Base-by-base conservation (phyloP, 2,888 invertebrate genomes). In the Nomada ferruginata region DNA sequence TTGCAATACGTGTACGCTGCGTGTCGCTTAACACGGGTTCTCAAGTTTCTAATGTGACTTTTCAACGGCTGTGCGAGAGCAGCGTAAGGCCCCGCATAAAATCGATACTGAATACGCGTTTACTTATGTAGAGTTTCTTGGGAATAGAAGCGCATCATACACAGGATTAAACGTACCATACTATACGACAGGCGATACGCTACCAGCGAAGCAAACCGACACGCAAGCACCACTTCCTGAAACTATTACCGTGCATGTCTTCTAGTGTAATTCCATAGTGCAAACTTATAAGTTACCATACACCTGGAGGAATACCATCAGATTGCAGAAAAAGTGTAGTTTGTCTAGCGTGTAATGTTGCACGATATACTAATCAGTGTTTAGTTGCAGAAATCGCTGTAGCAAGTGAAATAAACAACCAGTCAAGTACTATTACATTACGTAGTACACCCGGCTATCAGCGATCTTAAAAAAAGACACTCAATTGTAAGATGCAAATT, bases 141-240 rank as follows among this genome's bases (percentile, higher is more conserved):
- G 47, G 65, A 65, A 55, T 47, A 44, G 64, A 50, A 15, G 52
- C 52, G 71, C 42, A 66, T 60, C 55, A 47, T 55, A 53, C 61
- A 70, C n/a, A 77, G 77, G 78, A 85, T 85, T 82, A 82, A 85
- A 83, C 76, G 76, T 82, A 76, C 79, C 82, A 84, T 71, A 77
- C 83, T 86, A 87, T 89, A 86, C 84, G 87, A 84, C 86, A 85
- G 84, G 80, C 82, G 85, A 89, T 87, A 88, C 83, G 79, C 73
- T 69, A 65, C 66, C 68, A 59, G 26, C 61, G 82, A 78, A 77
- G 82, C 78, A 76, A 82, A 75, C 66, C 69, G 83, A 80, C 82
- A 57, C 65, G 82, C 82, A 70, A 83, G 76, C 65, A 72, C 52
- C 68, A 61, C 80, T 85, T 85, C 84, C 86, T 81, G 75, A 68